Conservation (phyloP, 2,797 vertebrate genomes). For the Falco columbarius region DNA sequence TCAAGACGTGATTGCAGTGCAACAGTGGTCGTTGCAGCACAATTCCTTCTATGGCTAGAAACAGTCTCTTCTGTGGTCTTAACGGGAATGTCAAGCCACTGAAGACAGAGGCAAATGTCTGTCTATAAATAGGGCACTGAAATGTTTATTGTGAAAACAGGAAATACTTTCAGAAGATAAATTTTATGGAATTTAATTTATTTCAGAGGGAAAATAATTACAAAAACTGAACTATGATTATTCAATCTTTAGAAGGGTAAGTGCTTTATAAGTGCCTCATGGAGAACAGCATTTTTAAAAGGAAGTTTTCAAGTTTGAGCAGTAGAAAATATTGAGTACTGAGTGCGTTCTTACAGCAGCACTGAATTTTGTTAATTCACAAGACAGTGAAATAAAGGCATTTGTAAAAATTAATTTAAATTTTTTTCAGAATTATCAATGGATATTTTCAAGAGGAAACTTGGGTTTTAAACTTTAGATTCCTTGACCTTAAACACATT, state of each 20-base stretch:
- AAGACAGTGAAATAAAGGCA: not conserved
- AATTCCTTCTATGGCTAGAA: slow-evolving; percentile 54
- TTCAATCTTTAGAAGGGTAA: not conserved
- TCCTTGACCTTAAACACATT: slow-evolving; percentile 91
- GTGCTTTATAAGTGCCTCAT: not conserved
- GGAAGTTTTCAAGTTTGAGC: not conserved
- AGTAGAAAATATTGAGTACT: not conserved
- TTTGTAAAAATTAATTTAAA: not conserved
- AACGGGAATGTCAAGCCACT: not conserved
- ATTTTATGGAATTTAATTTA: not conserved
- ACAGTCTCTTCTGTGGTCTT: not conserved
- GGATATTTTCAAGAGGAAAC: not conserved
- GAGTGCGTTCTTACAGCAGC: not conserved
- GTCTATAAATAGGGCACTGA: not conserved
- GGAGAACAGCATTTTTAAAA: not conserved
- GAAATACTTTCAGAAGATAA: slow-evolving; percentile 13
- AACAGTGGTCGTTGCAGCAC: not conserved
- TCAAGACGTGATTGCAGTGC: not conserved
- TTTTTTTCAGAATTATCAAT: slow-evolving; percentile 10
- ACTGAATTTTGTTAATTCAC: not conserved
- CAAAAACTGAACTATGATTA: not conserved
- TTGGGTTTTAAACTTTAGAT: slow-evolving; percentile 39
- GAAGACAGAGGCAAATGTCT: not conserved
- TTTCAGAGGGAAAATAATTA: not conserved
- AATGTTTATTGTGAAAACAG: slow-evolving; percentile 54